Base-by-base conservation (phyloP, 2,113 vertebrate genomes). In the Ptychochromis oligacanthus region DNA sequence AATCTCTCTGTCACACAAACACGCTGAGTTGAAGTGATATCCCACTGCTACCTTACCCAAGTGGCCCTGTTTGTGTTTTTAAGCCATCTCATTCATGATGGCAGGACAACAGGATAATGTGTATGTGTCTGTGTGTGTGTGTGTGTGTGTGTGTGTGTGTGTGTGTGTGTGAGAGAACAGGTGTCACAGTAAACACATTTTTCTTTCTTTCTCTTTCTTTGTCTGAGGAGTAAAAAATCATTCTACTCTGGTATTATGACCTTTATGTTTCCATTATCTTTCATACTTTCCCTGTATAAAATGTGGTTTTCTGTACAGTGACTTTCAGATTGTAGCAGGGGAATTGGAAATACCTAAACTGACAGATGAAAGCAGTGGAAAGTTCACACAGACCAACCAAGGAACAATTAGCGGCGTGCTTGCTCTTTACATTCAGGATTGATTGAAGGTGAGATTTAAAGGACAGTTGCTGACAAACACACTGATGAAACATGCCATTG, bases 111-210 rank as follows among this genome's bases (percentile, higher is more conserved):
- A 77, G 17, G 3, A 64, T 26, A 43, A 13, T 55, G 43, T 56
- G 40, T 70, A 31, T 81, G 65, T 72, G n/a, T 80, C 24, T 46
- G 24, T 38, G 12, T 54, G 31, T 60, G 13, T 85, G 56, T 65
- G 8, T 55, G 43, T 40, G 18, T 61, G 22, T 77, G 59, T 87
- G 14, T 65, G 14, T 52, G 54, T n/a, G 40, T 77, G 76, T 75
- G 80, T 72, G 34, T 65, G 14, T 52, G 54, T n/a, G 40, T 77
- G 76, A 75, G 80, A 65, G 34, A 88, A 76, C 81, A 84, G 65
- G 77, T 89, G 87, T 86, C 28, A 38, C 22, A 54, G 54, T 75
- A 81, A 87, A 82, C 81, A 82, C 26, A 34, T 54, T 22, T 22
- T 55, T 74, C 62, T 59, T n/a, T 38, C 6, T n/a, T n/a, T n/a